A percentile compares a stretch with the other conserved stretches of the same genome.
Evolutionary conservation across 1,140 invertebrate genomes (phyloP).

Genomic region (Acyrthosiphon pisum): DNA sequence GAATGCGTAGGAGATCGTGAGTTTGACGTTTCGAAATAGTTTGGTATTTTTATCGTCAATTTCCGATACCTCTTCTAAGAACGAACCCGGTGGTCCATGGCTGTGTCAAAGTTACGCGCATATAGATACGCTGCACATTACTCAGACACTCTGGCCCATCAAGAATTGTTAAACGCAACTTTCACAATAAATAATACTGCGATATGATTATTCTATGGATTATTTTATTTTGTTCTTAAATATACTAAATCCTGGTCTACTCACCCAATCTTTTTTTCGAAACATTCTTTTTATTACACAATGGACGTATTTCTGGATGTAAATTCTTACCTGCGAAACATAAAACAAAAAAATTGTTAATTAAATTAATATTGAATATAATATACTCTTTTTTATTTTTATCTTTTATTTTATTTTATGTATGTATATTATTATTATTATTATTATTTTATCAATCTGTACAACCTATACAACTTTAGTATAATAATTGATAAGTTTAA

Average conservation of each 20-base stretch:
- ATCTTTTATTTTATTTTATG: too few relatives aligned
- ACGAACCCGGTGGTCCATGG: too few relatives aligned
- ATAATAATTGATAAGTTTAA: too few relatives aligned
- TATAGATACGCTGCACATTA: neutral
- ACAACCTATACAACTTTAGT: too few relatives aligned
- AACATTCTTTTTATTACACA: neutral
- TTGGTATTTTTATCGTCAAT: neutral
- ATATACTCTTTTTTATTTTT: too few relatives aligned
- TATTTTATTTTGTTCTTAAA: neutral
- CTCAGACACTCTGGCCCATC: too few relatives aligned
- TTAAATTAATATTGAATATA: neutral
- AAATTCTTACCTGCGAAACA: neutral
- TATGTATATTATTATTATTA: too few relatives aligned
- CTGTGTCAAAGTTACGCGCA: neutral
- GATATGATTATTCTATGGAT: neutral
- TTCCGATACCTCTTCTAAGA: neutral
- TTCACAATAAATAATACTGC: neutral
- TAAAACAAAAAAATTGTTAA: neutral
- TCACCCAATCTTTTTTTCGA: neutral
- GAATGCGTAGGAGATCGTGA: neutral
- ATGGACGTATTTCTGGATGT: neutral
- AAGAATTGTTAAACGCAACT: neutral
- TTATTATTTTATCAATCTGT: too few relatives aligned
- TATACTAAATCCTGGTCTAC: neutral
- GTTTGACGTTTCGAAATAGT: neutral